Evolutionary conservation across 2,888 invertebrate species (phyloP), one percentile per base, ranked within the genome.

Genomic region (Coremacera marginata): DNA sequence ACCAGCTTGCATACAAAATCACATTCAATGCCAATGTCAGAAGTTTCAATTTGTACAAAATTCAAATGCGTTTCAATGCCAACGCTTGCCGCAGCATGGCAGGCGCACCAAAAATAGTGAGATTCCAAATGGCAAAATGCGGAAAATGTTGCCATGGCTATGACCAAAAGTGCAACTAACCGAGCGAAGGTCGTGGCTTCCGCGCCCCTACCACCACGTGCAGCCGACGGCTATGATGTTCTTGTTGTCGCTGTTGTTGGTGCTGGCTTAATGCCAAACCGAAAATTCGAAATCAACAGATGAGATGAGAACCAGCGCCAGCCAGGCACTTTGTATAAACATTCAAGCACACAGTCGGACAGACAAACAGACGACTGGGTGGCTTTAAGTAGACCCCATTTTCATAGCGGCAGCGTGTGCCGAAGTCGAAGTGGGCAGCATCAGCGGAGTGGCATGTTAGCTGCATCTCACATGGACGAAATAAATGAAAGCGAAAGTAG

Each of bases 101-200:
- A 34, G 71, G 22, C 44, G 37, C 67, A 37, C 74, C 74, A 55
- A 75, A 68, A 75, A 75, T 70, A 71, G 76, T 71, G 27, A n/a
- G 51, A 27, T 19, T 31, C 60, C 63, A 55, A 70, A 22, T 31
- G 62, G 34, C 51, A 34, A 65, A 70, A 75, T 67, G 67, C 71
- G 76, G 63, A 76, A 71, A 49, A 77, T 68, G 71, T 70, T 68
- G 71, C 57, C 63, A 27, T 52, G 67, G 44, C 63, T 52, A 78
- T 77, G 78, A 19, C 70, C 75, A 74, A 79, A 81, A 80, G 78
- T 80, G 79, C 80, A 81, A 80, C 79, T 78, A 81, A 81, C 81
- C 81, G 79, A 77, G 62, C 71, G 81, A 82, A 81, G 81, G 82
- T 82, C 82, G 81, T 34, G 63, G 14, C 31, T 9, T 19, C n/a